Base-by-base conservation (phyloP, 2,797 vertebrate genomes). In the Borostomias antarcticus region DNA sequence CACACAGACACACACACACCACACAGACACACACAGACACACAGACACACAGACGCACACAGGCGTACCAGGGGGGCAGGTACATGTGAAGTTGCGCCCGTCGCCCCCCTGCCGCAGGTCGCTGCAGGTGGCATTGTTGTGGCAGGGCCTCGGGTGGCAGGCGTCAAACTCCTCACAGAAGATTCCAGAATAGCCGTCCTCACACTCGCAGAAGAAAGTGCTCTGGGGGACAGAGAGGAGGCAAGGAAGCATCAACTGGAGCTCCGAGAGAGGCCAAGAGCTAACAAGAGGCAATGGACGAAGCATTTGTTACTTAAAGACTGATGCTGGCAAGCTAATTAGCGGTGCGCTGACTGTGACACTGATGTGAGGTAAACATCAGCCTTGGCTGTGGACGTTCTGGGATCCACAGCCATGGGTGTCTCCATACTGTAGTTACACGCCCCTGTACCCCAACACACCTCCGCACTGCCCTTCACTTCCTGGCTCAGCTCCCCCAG, bases 101-200 rank as follows among this genome's bases (percentile, higher is more conserved):
- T 93, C 83, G 0, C 91, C 93, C 43, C 94, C 95, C 77, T 98
- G 94, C 8, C 80, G 82, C 2, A 91, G 69, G 21, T 98, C 95
- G 0, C 81, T 64, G 73, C 97, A 99, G 72, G 93, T 94, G 51
- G 91, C 94, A 0, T 96, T 95, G 86, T 96, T 96, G 82, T 87
- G 91, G 65, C 97, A 99, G 1, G 95, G 95, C 1, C 91, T 90
- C 76, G 74, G 88, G 72, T 92, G 93, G 82, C 97, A 99, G 40
- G 96, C 97, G 0, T 98, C 93, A 19, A 94, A 96, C 79, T 99
- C 97, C 81, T 98, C 96, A 57, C 97, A 99, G 85, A 94, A 92
- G 54, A 93, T 89, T 1, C 97, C 97, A 3, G 84, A 88, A 60
- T 95, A 97, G 2, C 90, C 87, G 11, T 94, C 90, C 43, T 95